These are phyloP conservation scores for Bombycilla garrulus DNA, from an alignment of 2,113 vertebrate species.

Conservation along the genomic window DNA sequence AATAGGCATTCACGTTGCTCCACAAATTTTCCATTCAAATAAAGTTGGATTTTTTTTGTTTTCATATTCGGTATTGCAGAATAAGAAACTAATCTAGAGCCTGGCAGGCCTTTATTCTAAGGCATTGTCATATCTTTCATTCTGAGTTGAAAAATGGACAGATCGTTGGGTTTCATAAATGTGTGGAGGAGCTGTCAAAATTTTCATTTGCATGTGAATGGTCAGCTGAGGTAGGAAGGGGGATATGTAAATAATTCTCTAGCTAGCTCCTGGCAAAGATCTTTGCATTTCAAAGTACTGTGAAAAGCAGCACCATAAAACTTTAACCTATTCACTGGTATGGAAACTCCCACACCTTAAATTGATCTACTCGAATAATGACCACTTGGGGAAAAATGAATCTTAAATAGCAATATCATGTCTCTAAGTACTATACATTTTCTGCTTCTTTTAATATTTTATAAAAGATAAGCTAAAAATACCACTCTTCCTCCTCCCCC, in stretches of 20 bases:
- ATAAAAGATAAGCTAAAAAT: neutral
- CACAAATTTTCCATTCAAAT: neutral
- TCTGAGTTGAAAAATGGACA: constrained; percentile 32
- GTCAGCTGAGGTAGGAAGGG: constrained; percentile 28
- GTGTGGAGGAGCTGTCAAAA: constrained; percentile 39
- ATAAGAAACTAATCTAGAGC: neutral
- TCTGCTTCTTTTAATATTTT: neutral
- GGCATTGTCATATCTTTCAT: neutral
- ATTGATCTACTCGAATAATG: constrained; percentile 3
- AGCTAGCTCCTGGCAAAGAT: constrained; percentile 14
- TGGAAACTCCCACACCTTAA: constrained; percentile 34
- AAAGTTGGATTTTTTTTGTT: neutral
- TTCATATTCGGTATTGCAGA: neutral
- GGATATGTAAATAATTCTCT: constrained; percentile 38
- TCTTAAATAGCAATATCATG: neutral
- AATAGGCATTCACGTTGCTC: neutral
- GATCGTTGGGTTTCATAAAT: constrained; percentile 26
- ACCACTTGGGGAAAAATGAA: constrained; percentile 6
- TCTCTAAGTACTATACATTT: neutral
- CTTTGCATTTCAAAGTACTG: constrained; percentile 54
- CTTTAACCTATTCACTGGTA: constrained; percentile 36
- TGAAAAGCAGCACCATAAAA: constrained; percentile 39
- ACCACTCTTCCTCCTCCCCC: neutral
- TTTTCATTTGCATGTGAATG: constrained; percentile 58
- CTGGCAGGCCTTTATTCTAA: constrained; percentile 2